These are phyloP conservation scores for Ailurus styani DNA, from an alignment of 2,113 vertebrate genomes.

Conservation along the genomic window DNA sequence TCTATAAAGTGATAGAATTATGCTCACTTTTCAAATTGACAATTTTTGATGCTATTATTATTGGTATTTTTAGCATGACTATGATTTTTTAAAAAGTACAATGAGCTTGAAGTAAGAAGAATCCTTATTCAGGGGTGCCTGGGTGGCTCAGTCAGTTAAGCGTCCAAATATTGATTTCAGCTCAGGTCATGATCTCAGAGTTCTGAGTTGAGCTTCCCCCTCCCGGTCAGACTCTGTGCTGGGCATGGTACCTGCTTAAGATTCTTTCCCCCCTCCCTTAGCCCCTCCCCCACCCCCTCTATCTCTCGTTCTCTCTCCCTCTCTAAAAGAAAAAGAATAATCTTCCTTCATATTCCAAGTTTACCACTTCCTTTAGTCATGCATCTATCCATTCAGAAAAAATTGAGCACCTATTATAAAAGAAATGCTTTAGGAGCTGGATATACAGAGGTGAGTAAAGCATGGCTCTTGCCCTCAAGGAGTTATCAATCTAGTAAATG, in stretches of 20 bases:
- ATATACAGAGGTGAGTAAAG: background rate
- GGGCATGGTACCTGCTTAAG: background rate
- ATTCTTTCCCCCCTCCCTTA: background rate
- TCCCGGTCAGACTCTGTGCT: background rate
- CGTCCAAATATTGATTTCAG: background rate
- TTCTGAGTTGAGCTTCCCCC: background rate
- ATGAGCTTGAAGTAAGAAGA: background rate
- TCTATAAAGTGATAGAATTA: constrained; percentile 1
- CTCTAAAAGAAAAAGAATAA: background rate
- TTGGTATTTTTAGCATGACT: background rate
- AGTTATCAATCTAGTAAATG: background rate
- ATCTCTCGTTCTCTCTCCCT: background rate
- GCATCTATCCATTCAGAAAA: constrained; percentile 24
- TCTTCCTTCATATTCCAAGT: constrained; percentile 24
- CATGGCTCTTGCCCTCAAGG: background rate
- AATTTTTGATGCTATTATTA: background rate
- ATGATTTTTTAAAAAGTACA: background rate
- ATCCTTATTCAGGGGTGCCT: constrained; percentile 2
- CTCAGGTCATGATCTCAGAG: background rate
- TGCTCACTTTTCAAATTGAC: background rate
- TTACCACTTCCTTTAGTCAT: background rate
- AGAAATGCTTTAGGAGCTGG: background rate
- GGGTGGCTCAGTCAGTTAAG: background rate
- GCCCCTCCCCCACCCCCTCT: background rate
- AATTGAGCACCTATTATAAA: background rate